Evolutionary conservation across 1,140 invertebrate species (phyloP).

Genomic region (Micrasema longulum): DNA sequence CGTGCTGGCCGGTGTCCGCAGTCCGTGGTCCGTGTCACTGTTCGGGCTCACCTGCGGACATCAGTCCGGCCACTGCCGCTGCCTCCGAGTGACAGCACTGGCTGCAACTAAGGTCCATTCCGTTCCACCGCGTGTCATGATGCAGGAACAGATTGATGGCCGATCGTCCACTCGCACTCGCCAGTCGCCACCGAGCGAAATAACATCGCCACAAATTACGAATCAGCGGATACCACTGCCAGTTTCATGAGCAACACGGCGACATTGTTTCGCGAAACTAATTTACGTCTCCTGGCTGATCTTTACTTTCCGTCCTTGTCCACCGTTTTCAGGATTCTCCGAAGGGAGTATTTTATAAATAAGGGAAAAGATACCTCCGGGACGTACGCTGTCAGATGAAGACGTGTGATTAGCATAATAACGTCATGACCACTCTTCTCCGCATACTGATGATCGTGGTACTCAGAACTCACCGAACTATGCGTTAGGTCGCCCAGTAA

Average conservation of each 20-base stretch:
- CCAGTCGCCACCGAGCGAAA: no score
- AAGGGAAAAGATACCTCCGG: slow-evolving; percentile 28
- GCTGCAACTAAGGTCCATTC: not conserved
- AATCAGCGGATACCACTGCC: no score
- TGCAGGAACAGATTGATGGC: not conserved
- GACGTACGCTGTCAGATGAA: slow-evolving; percentile 35
- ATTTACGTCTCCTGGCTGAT: not conserved
- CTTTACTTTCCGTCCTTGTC: not conserved
- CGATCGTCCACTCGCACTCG: not conserved
- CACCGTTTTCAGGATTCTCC: no score
- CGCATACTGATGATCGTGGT: slow-evolving; percentile 40
- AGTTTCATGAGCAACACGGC: no score
- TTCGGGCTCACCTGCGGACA: slow-evolving; percentile 18
- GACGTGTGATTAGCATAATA: slow-evolving; percentile 53
- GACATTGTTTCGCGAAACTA: not conserved
- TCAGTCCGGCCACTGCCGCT: not conserved
- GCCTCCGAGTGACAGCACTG: not conserved
- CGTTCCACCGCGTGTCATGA: not conserved
- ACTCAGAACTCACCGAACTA: slow-evolving; percentile 22
- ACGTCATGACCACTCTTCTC: slow-evolving; percentile 42
- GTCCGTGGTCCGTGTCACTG: slow-evolving; percentile 1
- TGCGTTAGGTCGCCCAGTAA: slow-evolving; percentile 23
- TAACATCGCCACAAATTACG: no score
- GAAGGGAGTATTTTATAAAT: not conserved
- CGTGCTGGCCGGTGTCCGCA: not conserved